Evolutionary conservation across 2,888 invertebrate species (phyloP), one percentile per base, ranked within the genome.

Genomic region (Drosophila cognata): DNA sequence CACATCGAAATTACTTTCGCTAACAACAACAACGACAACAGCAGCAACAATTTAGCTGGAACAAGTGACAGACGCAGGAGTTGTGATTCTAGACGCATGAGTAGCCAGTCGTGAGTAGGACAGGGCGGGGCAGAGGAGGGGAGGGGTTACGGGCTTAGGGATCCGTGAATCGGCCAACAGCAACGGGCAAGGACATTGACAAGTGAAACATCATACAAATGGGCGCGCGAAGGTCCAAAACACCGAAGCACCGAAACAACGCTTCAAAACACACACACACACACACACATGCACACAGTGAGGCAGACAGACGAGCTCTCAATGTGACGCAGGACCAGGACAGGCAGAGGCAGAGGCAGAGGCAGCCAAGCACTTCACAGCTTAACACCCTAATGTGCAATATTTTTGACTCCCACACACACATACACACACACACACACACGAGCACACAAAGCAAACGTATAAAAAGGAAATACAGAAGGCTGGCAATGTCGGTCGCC

Each of bases 311-410:
- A 62, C 59, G 53, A 46, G 21, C 65, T 71, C 50, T 64, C 62
- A 63, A 65, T 56, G 66, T 61, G 59, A 70, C 60, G 75, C 63
- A 68, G 57, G 59, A 67, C 36, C 59, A 69, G 69, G 53, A 61
- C 62, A 64, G 48, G 59, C 43, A 57, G 69, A 58, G 53, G 35
- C 67, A 77, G 56, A 72, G 63, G 65, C 82, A 81, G 67, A 77
- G 66, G 68, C 68, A 78, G 68, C 73, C 82, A 87, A 84, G 88
- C 85, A 89, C 84, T 92, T 92, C 92, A 90, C 91, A 91, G 92
- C 92, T 92, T 92, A 92, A 92, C 91, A 91, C 91, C 88, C 91
- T 85, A 90, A 91, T 90, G 91, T 90, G 90, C 87, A 91, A 89
- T 91, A 91, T 89, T 89, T 90, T 84, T 77, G 76, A 81, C 77